phyloP scores from a whole-genome alignment of 2,113 vertebrate species.

The Alectura lathami region DNA sequence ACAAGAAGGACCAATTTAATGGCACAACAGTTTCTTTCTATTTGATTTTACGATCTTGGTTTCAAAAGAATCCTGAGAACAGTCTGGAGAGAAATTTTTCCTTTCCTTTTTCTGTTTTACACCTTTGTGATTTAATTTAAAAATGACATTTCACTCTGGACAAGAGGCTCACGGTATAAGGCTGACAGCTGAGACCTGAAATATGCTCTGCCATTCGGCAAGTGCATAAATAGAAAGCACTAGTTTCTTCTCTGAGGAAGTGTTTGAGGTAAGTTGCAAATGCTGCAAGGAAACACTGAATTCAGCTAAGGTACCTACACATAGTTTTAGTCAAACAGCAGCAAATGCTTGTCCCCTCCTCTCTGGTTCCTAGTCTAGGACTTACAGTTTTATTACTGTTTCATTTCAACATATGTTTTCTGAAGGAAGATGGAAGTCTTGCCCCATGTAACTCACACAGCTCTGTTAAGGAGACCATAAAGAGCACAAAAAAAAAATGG shows the following conservation, averaged over 20 bases:
- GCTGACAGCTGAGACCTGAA: neutral
- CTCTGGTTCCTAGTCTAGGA: neutral
- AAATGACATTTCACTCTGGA: slow-evolving; percentile 10
- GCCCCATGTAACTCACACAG: neutral
- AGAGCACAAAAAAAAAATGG: neutral
- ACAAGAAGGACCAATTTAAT: neutral
- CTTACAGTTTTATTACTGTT: neutral
- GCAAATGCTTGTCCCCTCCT: neutral
- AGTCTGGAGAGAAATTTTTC: neutral
- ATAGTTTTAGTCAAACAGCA: neutral
- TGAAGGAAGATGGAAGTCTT: slow-evolving; percentile 2
- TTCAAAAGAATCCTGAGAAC: slow-evolving; percentile 16
- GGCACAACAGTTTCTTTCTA: neutral
- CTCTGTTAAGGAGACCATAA: slow-evolving; percentile 35
- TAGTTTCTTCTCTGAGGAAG: slow-evolving; percentile 32
- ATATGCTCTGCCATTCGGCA: neutral
- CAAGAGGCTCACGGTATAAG: neutral
- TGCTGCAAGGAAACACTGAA: slow-evolving; percentile 2
- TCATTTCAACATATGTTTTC: neutral
- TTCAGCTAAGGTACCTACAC: neutral
- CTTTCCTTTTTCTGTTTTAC: neutral
- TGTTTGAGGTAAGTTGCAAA: slow-evolving; percentile 13
- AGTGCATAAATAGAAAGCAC: slow-evolving; percentile 13
- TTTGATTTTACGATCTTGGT: neutral
- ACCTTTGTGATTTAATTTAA: slow-evolving; percentile 12